A percentile compares a stretch with the other conserved stretches of the same genome.
phyloP scores from a whole-genome alignment of 2,888 invertebrate genomes.

The Podabrus alpinus region DNA sequence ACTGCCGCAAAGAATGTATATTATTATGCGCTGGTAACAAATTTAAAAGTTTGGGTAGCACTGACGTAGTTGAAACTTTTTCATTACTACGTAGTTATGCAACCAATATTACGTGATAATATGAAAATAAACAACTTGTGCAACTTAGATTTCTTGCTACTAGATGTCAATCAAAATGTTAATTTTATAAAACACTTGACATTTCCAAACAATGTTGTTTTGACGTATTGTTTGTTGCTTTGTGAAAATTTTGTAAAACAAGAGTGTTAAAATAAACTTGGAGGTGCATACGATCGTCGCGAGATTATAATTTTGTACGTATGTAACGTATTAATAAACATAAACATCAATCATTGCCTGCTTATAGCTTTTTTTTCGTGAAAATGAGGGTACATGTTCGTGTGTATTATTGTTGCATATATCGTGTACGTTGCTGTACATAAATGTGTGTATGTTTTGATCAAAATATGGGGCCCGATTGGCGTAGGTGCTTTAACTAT shows the following conservation, averaged over 20 bases:
- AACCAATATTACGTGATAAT: not conserved
- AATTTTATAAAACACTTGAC: not conserved
- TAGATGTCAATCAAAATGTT: not conserved
- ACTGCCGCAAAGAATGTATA: no score
- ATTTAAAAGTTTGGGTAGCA: not conserved
- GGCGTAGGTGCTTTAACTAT: constrained; percentile 32
- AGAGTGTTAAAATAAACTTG: not conserved
- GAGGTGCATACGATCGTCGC: not conserved
- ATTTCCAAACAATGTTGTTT: not conserved
- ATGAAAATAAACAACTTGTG: not conserved
- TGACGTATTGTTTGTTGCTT: not conserved
- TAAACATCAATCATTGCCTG: not conserved
- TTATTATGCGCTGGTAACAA: no score
- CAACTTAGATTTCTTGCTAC: not conserved
- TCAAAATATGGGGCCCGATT: constrained; percentile 36
- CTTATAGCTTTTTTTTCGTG: not conserved
- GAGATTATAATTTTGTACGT: not conserved
- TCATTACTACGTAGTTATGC: not conserved
- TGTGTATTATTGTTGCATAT: constrained; percentile 36
- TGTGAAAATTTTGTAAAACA: not conserved
- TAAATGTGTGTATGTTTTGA: constrained; percentile 37
- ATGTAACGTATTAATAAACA: not conserved
- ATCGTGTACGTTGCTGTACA: constrained; percentile 36
- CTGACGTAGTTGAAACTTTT: not conserved
- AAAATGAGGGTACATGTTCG: not conserved